Percentiles rank a stretch among this genome's conserved stretches.
Conservation (phyloP, 53 echinoderm and acorn worm species). For the Holothuria leucospilota region DNA sequence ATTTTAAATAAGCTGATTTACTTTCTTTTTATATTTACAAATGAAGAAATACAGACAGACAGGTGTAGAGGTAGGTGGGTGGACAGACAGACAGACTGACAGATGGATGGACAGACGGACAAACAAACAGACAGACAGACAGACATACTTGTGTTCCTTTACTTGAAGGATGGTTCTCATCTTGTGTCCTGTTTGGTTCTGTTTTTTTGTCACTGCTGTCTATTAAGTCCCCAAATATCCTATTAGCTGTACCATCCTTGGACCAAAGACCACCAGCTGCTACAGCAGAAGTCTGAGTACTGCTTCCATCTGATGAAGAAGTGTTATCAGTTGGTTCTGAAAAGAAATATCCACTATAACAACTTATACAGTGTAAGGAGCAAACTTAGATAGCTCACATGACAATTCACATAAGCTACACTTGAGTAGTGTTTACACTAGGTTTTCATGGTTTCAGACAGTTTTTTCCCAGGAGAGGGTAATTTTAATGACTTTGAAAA, state of each 20-base stretch:
- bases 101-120: background rate
- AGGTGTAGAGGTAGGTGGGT: too few species aligned
- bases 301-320: background rate
- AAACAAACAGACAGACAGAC: background rate
- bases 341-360: too few species aligned
- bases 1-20: too few species aligned
- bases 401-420: too few species aligned
- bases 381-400: background rate
- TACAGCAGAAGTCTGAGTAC: background rate
- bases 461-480: too few species aligned
- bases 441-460: too few species aligned
- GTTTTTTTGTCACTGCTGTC: constrained; percentile 57
- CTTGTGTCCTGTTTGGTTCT: constrained; percentile 76
- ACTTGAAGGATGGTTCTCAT: constrained; percentile 26
- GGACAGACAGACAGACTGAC: background rate
- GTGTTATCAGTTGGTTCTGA: background rate
- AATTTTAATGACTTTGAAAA: too few species aligned
- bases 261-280: constrained; percentile 71
- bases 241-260: constrained; percentile 70
- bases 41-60: too few species aligned
- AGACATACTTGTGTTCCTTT: constrained; percentile 46
- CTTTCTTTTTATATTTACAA: too few species aligned
- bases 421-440: too few species aligned
- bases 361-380: background rate
- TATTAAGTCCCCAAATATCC: constrained; percentile 76